These are phyloP conservation scores for Todiramphus saurophagus DNA, from an alignment of 2,113 vertebrate genomes.

Conservation along the genomic window DNA sequence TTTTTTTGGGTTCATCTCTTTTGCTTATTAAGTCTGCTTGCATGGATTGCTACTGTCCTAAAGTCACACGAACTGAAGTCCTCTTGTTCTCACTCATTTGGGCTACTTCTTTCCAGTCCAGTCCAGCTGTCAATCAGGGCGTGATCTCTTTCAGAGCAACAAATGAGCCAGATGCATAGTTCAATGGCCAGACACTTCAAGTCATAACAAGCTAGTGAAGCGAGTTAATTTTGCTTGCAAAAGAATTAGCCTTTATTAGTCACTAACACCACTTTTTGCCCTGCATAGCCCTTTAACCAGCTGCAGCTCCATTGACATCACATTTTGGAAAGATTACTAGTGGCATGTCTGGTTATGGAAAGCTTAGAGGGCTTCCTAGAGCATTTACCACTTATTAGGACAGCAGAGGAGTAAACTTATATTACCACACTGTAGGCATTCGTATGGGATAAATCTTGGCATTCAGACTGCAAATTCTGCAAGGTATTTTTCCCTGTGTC, in stretches of 20 bases:
- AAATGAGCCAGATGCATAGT: slow-evolving; percentile 69
- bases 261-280: slow-evolving; percentile 62
- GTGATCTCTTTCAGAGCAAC: slow-evolving; percentile 62
- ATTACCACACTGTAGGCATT: neutral
- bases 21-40: slow-evolving; percentile 6
- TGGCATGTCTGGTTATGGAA: slow-evolving; percentile 37
- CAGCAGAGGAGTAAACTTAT: neutral
- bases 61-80: slow-evolving; percentile 21
- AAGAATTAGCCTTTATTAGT: slow-evolving; percentile 73
- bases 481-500: neutral
- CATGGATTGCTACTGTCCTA: slow-evolving; percentile 10
- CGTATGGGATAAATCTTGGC: neutral
- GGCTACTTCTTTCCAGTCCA: slow-evolving; percentile 52
- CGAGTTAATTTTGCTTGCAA: slow-evolving; percentile 71
- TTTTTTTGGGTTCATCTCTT: neutral
- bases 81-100: slow-evolving; percentile 58
- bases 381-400: neutral
- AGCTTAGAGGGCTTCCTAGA: slow-evolving; percentile 39
- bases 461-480: neutral
- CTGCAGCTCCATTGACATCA: slow-evolving; percentile 61
- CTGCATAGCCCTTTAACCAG: slow-evolving; percentile 54
- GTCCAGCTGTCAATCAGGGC: slow-evolving; percentile 50
- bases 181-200: slow-evolving; percentile 71
- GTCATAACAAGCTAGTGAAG: slow-evolving; percentile 74
- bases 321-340: slow-evolving; percentile 52